Percentiles rank a stretch among this genome's conserved stretches.
Conservation (phyloP, 2,888 invertebrate genomes). For the Kryphioiulus occultus region DNA sequence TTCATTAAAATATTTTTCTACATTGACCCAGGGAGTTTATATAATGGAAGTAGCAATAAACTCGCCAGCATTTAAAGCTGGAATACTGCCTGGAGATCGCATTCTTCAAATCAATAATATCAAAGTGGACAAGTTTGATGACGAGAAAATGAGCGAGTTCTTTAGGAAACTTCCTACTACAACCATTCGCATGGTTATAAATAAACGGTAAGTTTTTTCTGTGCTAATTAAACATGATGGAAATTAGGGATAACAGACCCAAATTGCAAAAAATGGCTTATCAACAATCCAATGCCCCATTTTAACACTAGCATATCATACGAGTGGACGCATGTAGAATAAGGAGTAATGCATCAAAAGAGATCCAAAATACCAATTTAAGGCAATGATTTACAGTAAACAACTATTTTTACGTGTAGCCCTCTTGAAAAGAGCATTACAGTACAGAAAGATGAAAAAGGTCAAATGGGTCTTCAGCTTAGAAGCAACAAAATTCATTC, state of each 20-base stretch:
- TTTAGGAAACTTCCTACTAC: constrained; percentile 12
- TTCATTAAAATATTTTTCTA: background rate
- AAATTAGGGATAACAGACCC: too few species aligned
- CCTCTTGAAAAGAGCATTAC: constrained; percentile 43
- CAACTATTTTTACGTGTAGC: background rate
- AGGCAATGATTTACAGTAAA: background rate
- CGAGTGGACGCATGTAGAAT: too few species aligned
- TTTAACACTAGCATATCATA: too few species aligned
- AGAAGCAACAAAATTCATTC: constrained; percentile 45
- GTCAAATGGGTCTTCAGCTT: constrained; percentile 25
- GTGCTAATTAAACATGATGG: background rate
- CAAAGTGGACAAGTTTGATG: constrained; percentile 47
- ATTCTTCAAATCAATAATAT: constrained; percentile 45
- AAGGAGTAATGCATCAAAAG: too few species aligned
- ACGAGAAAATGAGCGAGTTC: constrained; percentile 45
- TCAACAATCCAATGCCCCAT: too few species aligned
- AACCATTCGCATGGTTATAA: constrained; percentile 25
- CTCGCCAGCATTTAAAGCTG: constrained; percentile 38
- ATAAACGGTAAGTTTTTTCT: constrained; percentile 38
- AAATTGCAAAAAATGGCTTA: background rate
- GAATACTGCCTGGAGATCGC: constrained; percentile 47
- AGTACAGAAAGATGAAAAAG: constrained; percentile 42
- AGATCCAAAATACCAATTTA: too few species aligned
- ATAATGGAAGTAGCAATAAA: constrained; percentile 26
- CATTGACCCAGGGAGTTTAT: constrained; percentile 44